Base-by-base conservation (phyloP, 2,797 vertebrate genomes). In the Pseudopleuronectes americanus region DNA sequence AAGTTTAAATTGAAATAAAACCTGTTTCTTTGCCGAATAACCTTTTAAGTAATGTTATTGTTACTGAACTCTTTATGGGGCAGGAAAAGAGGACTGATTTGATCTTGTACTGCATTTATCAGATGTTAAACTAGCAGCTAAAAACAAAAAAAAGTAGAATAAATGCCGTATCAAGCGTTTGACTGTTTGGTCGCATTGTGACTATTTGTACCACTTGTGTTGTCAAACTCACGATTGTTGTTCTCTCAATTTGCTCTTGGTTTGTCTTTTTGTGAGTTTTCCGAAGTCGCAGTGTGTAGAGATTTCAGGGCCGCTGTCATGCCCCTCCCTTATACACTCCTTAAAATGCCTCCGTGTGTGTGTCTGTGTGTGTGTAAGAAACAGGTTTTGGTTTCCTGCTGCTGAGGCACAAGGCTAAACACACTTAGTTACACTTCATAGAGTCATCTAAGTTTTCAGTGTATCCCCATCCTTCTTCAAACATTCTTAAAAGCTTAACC, bases 351-450 rank as follows among this genome's bases (percentile, higher is more conserved):
- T 69, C 33, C 4, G 33, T 36, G 17, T 72, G 53, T 74, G 4
- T 67, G 36, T 45, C 65, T 64, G 56, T 31, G 3, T 65, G 43
- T 45, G 64, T 70, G 63, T 76, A 58, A 78, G 48, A 81, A 87
- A 86, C 74, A 76, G 82, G 81, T 90, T 90, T 68, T 68, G 76
- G 70, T 75, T 57, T 73, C 87, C 88, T 77, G 71, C 83, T 85
- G 85, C 77, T 45, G 24, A 80, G 78, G 78, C 86, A 87, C 82
- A 77, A 81, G 82, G 83, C 71, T 80, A 83, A 90, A 92, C 72
- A 60, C 36, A 81, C 67, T 84, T 81, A 71, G 65, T 79, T 38
- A 38, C 33, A 69, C 77, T 83, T 82, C 86, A 76, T 72, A 75
- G 90, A 89, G 67, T 71, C 36, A 49, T 60, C 56, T 65, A 49